Evolutionary conservation across 2,797 vertebrate genomes (phyloP), one percentile per base, ranked within the genome.

Genomic region (Semotilus atromaculatus): DNA sequence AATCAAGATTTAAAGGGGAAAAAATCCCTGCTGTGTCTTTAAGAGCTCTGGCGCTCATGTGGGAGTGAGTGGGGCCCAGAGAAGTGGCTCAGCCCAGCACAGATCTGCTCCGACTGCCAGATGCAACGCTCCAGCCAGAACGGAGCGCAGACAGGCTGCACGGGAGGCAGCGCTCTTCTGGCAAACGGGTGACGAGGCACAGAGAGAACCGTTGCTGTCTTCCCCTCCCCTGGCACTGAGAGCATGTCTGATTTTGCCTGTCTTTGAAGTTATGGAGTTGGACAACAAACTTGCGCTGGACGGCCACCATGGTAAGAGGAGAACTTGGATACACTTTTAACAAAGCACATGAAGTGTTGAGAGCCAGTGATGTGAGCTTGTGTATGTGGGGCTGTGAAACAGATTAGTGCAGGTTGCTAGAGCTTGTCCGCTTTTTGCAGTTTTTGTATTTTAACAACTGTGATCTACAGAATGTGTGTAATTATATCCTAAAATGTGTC

Each of bases 1-100:
- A 75, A 53, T 53, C 31, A 76, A 40, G 40, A 45, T 6, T 31
- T 89, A 91, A 88, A 43, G 14, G 40, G 43, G 0, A 89, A 91
- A 92, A 94, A 92, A 91, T 90, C 91, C 92, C 91, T 90, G 86
- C 95, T 96, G 95, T 94, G 93, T 93, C 94, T 96, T 95, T 95
- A 96, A 96, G 95, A 95, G 92, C 94, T 92, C 92, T 91, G 94
- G 91, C 91, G 91, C 93, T 91, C 90, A 92, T 92, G 93, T 94
- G 93, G 93, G 94, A 94, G 91, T 93, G 93, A 93, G 91, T 92
- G 93, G 91, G 91, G 95, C 94, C 94, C 94, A 93, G 94, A 92
- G 89, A 91, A 92, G 89, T 91, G 89, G 91, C 92, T 93, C 93
- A 95, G 92, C 93, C 94, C 90, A 92, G 93, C 94, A 93, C 92